These are phyloP conservation scores for Sebastiscus tertius DNA, from an alignment of 2,797 vertebrate species.

Conservation along the genomic window DNA sequence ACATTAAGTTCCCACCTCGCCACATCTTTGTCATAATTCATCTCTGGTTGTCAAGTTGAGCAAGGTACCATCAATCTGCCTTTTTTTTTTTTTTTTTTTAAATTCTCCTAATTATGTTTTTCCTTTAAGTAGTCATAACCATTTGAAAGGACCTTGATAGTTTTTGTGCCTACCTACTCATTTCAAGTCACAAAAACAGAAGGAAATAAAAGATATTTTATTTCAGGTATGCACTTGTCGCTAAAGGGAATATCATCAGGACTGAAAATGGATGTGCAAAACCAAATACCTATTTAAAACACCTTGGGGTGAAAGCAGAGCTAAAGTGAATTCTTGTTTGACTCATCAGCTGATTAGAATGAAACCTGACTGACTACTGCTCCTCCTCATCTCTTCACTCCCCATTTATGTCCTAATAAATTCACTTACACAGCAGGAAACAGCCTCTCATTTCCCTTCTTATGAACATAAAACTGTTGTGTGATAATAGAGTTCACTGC, in stretches of 20 bases:
- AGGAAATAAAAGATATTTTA: background rate
- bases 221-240: background rate
- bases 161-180: background rate
- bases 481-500: background rate
- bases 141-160: background rate
- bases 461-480: slow-evolving; percentile 6
- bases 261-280: background rate
- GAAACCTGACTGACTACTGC: slow-evolving; percentile 17
- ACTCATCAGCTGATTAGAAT: background rate
- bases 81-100: background rate
- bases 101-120: background rate
- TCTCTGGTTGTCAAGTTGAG: slow-evolving; percentile 1
- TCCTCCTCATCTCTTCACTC: slow-evolving; percentile 9
- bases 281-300: background rate
- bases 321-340: background rate
- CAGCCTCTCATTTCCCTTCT: slow-evolving; percentile 1
- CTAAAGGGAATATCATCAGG: background rate
- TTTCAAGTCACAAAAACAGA: background rate
- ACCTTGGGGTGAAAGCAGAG: background rate
- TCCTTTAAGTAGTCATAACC: background rate
- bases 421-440: slow-evolving; percentile 14
- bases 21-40: background rate
- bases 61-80: background rate
- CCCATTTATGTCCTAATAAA: background rate
- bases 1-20: background rate